These are phyloP conservation scores for Prunella himalayana DNA, from an alignment of 2,113 vertebrate genomes.

Conservation along the genomic window DNA sequence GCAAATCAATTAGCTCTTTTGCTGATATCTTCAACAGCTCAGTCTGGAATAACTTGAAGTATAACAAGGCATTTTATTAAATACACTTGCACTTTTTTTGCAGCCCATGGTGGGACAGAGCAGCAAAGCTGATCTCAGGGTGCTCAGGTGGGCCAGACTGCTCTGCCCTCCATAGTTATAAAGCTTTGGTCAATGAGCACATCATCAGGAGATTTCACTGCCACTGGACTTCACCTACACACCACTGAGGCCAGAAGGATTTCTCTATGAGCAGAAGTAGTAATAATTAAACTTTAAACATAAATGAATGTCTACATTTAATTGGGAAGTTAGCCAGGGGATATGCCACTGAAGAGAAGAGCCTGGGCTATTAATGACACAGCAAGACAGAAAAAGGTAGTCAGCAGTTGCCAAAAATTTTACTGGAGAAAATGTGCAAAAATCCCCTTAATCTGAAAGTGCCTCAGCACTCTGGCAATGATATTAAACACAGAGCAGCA, in stretches of 20 bases:
- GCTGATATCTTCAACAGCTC: neutral
- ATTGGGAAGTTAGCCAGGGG: neutral
- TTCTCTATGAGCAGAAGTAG: neutral
- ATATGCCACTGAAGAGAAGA: neutral
- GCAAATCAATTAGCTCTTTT: neutral
- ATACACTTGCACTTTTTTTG: neutral
- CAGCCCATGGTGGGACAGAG: neutral
- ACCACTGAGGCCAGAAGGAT: neutral
- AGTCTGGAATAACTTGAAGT: neutral
- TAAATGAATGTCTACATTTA: neutral
- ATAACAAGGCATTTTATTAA: neutral
- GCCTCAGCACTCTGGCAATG: slow-evolving; percentile 7
- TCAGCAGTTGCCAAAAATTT: slow-evolving; percentile 14
- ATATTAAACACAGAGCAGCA: neutral
- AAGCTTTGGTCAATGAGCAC: accelerated
- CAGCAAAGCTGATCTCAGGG: neutral
- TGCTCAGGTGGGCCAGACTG: neutral
- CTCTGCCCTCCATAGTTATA: neutral
- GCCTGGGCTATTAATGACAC: neutral
- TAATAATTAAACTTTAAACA: neutral
- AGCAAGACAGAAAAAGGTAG: slow-evolving; percentile 2
- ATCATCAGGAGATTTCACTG: neutral
- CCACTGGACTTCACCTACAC: neutral
- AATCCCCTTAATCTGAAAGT: slow-evolving; percentile 39
- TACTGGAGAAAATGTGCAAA: slow-evolving; percentile 8